These are phyloP conservation scores for Silvanus unidentatus DNA, from an alignment of 2,888 invertebrate genomes.

Conservation along the genomic window DNA sequence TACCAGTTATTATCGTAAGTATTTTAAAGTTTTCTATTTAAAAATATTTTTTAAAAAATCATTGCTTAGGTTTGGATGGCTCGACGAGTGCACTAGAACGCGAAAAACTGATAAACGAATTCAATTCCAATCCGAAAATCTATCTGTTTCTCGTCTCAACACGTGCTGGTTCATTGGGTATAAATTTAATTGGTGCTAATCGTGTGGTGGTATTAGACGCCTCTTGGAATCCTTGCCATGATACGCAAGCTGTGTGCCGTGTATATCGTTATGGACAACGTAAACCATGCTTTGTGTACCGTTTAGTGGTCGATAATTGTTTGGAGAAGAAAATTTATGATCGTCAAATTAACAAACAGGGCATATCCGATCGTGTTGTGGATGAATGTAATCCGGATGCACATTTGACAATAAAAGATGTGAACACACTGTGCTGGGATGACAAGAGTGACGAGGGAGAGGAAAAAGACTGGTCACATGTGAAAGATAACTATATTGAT, in stretches of 20 bases:
- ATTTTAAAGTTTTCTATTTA: slow-evolving; percentile 6
- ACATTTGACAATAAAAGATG: slow-evolving; percentile 81
- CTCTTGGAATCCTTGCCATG: slow-evolving; percentile 99
- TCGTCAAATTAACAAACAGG: slow-evolving; percentile 95
- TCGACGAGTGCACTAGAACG: slow-evolving; percentile 90
- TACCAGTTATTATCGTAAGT: slow-evolving; percentile 84
- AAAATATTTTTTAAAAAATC: slow-evolving; percentile 3
- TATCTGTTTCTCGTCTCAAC: slow-evolving; percentile 94
- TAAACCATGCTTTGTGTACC: slow-evolving; percentile 92
- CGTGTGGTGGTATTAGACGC: slow-evolving; percentile 96
- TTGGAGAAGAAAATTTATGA: slow-evolving; percentile 98
- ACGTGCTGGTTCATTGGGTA: slow-evolving; percentile 91
- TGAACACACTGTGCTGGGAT: slow-evolving; percentile 84
- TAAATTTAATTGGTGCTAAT: slow-evolving; percentile 96
- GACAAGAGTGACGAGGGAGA: slow-evolving; percentile 84
- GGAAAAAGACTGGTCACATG: slow-evolving; percentile 64
- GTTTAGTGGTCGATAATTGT: slow-evolving; percentile 94
- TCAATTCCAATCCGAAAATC: slow-evolving; percentile 81
- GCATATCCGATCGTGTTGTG: slow-evolving; percentile 93
- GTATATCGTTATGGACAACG: slow-evolving; percentile 93
- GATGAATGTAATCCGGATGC: slow-evolving; percentile 98
- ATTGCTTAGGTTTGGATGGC: slow-evolving; percentile 77
- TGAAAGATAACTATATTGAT: slow-evolving; percentile 72
- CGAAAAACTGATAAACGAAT: slow-evolving; percentile 93
- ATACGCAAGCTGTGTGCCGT: slow-evolving; percentile 94